phyloP scores from a whole-genome alignment of 2,113 vertebrate species.

The Setophaga kirtlandii region DNA sequence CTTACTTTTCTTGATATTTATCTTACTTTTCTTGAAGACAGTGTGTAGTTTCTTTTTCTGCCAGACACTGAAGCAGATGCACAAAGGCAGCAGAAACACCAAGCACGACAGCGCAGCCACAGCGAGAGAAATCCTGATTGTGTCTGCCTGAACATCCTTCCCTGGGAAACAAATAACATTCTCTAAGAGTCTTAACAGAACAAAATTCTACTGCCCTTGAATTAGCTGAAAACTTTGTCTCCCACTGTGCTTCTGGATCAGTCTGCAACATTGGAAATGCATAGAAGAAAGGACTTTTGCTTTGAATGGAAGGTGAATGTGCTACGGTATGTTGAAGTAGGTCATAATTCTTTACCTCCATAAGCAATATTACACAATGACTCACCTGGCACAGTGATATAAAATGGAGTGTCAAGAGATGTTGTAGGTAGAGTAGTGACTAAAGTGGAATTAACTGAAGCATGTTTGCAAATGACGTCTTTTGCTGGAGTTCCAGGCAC shows the following conservation, averaged over 20 bases:
- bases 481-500: constrained; percentile 54
- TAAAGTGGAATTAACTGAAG: neutral
- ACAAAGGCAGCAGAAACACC: neutral
- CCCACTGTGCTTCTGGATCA: neutral
- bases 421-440: neutral
- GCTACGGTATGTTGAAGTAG: neutral
- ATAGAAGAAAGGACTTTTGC: neutral
- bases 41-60: constrained; percentile 52
- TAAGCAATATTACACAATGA: neutral
- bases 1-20: constrained; percentile 71
- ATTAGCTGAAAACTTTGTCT: neutral
- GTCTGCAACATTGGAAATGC: neutral
- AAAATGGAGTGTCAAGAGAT: neutral
- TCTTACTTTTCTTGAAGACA: constrained; percentile 75
- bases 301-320: neutral
- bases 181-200: neutral
- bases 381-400: constrained; percentile 9
- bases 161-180: constrained; percentile 31
- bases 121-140: neutral
- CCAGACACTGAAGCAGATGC: neutral
- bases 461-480: constrained; percentile 55
- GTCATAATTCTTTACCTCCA: neutral
- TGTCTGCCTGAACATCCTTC: neutral
- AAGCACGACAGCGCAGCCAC: neutral
- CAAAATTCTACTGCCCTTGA: neutral